Percentiles rank a stretch among this genome's conserved stretches.
Conservation (phyloP, 2,888 invertebrate genomes). For the Hyposoter dolosus region DNA sequence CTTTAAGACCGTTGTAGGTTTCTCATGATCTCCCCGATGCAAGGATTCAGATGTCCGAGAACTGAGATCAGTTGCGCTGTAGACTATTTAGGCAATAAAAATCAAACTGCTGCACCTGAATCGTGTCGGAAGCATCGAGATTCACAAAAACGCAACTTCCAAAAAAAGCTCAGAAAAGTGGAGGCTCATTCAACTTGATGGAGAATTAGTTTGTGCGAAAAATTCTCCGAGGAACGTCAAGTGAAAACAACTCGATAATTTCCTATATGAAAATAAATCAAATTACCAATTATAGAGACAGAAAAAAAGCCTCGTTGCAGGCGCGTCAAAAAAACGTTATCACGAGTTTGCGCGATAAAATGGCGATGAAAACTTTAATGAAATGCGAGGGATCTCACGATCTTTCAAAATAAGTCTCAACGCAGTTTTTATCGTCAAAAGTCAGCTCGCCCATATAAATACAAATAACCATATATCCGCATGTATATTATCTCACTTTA, state of each 20-base stretch:
- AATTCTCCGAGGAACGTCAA: not conserved
- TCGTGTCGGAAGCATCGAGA: not conserved
- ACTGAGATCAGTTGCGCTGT: conserved; percentile 13
- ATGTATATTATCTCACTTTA: conserved; percentile 2
- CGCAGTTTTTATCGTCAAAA: conserved; percentile 7
- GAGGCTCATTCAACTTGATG: not conserved
- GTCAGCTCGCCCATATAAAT: not conserved
- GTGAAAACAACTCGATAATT: not conserved
- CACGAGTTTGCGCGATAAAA: not conserved
- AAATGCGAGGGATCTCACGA: not conserved
- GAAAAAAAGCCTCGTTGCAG: not conserved
- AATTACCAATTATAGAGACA: not conserved
- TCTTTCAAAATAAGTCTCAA: not conserved
- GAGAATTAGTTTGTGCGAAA: not conserved
- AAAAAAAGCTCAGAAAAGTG: not conserved
- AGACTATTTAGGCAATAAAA: not conserved
- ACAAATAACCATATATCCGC: not conserved
- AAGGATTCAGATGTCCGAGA: conserved; percentile 27
- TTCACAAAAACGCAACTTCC: not conserved
- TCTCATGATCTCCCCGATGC: conserved; percentile 42
- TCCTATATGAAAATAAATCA: not conserved
- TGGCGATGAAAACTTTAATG: not conserved
- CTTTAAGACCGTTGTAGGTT: not conserved
- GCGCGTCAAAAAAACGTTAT: not conserved
- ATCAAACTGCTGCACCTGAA: not conserved